Conservation (phyloP, 2,888 invertebrate species). For the Esperia sulphurella region DNA sequence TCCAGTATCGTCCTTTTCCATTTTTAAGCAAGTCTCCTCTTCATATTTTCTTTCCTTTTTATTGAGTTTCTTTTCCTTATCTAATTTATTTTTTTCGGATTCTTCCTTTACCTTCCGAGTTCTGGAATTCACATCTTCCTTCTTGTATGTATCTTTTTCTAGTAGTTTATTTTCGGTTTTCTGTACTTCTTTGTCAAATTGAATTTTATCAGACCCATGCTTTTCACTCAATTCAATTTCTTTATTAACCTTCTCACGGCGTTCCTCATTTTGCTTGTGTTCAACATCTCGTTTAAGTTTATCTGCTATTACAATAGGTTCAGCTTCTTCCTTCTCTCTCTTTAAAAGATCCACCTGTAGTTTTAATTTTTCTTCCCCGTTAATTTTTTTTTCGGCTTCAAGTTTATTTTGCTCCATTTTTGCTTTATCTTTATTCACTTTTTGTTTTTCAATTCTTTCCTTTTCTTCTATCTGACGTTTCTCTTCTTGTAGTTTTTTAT, state of each 20-base stretch:
- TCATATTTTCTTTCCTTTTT: constrained; percentile 9
- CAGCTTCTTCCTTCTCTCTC: constrained; percentile 16
- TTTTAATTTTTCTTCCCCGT: constrained; percentile 9
- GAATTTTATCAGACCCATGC: too few species aligned
- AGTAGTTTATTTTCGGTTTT: neutral
- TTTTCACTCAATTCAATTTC: constrained; percentile 3
- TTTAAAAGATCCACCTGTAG: too few species aligned
- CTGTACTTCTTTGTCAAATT: neutral
- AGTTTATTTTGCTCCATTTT: constrained; percentile 8
- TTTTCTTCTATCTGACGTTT: constrained; percentile 13
- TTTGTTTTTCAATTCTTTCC: constrained; percentile 5
- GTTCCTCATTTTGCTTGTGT: constrained; percentile 1
- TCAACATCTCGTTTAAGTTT: neutral
- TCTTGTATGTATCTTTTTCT: neutral
- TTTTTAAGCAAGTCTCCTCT: constrained; percentile 5
- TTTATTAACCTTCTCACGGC: constrained; percentile 4
- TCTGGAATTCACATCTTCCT: neutral
- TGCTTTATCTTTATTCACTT: constrained; percentile 9
- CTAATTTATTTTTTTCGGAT: neutral
- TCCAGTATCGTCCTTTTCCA: constrained; percentile 8
- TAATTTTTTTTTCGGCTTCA: constrained; percentile 11
- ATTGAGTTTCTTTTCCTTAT: neutral
- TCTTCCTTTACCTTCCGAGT: neutral
- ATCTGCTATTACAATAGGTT: too few species aligned
- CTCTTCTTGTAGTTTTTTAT: constrained; percentile 19